A percentile compares a stretch with the other conserved stretches of the same genome.
phyloP scores from a whole-genome alignment of 2,797 vertebrate genomes.

The Schizopygopsis malacanthus region DNA sequence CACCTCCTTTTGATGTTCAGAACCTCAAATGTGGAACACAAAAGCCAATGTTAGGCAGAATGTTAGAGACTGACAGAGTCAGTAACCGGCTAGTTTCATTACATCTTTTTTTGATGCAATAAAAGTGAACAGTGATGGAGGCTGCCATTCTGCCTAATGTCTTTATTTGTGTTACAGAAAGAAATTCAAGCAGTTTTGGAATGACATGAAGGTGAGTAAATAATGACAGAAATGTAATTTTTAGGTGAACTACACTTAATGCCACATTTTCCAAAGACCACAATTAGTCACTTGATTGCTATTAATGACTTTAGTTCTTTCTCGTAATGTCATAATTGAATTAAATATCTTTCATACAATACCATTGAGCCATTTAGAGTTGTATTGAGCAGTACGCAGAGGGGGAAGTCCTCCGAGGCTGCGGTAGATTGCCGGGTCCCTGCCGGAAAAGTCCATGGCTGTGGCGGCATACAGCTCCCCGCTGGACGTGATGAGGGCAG shows the following conservation, averaged over 20 bases:
- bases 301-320: not conserved
- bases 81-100: no score
- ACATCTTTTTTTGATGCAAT: not conserved
- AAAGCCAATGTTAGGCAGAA: not conserved
- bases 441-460: slow-evolving; percentile 96
- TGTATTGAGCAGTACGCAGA: slow-evolving; percentile 96
- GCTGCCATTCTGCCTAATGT: not conserved
- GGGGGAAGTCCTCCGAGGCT: slow-evolving; percentile 92
- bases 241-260: not conserved
- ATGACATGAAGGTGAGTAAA: not conserved
- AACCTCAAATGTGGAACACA: not conserved
- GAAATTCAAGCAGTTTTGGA: not conserved
- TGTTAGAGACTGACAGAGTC: not conserved
- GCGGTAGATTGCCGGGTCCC: slow-evolving; percentile 96
- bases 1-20: not conserved
- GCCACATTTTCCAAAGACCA: not conserved
- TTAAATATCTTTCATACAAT: not conserved
- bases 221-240: not conserved
- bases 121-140: not conserved
- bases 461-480: slow-evolving; percentile 97
- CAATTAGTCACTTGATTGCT: not conserved
- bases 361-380: slow-evolving; percentile 99
- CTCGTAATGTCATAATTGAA: not conserved
- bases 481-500: slow-evolving; percentile 91
- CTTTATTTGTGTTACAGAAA: not conserved